Base-by-base conservation (phyloP, 2,113 vertebrate genomes). In the Pterocles gutturalis region DNA sequence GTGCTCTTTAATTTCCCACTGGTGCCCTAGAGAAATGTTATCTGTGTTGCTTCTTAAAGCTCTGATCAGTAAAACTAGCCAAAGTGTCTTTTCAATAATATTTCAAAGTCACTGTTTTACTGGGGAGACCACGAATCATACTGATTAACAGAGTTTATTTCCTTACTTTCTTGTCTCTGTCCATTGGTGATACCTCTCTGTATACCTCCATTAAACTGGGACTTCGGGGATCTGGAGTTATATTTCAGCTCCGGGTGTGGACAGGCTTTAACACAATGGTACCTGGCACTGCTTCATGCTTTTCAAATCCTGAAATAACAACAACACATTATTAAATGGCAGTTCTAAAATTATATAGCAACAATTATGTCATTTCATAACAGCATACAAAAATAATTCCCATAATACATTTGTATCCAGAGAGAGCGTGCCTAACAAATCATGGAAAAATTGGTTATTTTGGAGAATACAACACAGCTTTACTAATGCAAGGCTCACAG, bases 181-280 rank as follows among this genome's bases (percentile, higher is more conserved):
- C 29, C 4, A 0, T 11, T 15, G 18, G 12, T 11, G 8, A 6
- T 19, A 46, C 14, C 25, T 83, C 26, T 62, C 55, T 3, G 0
- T 6, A 28, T 15, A 17, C 7, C 19, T 22, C 25, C 24, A 45
- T 22, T 54, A 9, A 71, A 29, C 6, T 17, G 46, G 17, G 70
- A 61, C 46, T 65, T 72, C 9, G 38, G 26, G 17, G 45, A 78
- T 49, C 18, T 75, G 20, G 16, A 67, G 17, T 22, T 53, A 6
- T 2, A 24, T 49, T 71, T 71, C 3, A 60, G 19, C 9, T 71
- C 46, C 29, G 55, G 29, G 8, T 41, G 15, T 36, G 41, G 61
- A 15, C 19, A 88, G 33, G 31, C 26, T 49, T n/a, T 20, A 65
- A 53, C 31, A 15, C 48, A 61, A 10, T 0, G 3, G 10, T 20